Conservation (phyloP, 2,888 invertebrate species). For the Heliconius sara region DNA sequence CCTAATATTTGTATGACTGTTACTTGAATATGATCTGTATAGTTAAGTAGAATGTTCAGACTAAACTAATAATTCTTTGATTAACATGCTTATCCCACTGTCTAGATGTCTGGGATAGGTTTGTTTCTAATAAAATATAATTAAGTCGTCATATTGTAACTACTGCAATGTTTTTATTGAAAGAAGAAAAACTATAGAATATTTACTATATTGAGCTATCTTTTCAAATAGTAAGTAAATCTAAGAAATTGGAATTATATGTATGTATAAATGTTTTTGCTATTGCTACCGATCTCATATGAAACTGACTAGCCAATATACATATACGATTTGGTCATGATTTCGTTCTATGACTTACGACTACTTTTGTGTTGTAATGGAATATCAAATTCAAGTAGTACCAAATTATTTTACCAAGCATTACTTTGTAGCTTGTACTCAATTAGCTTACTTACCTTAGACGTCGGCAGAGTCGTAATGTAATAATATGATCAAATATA, state of each 20-base stretch:
- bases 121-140: constrained; percentile 57
- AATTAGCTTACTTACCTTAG: constrained; percentile 55
- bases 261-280: constrained; percentile 39
- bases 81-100: constrained; percentile 77
- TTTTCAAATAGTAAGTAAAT: constrained; percentile 59
- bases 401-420: constrained; percentile 40
- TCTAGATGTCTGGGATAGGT: constrained; percentile 68
- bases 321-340: constrained; percentile 55
- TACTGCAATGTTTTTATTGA: constrained; percentile 59
- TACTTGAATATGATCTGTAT: constrained; percentile 33
- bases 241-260: constrained; percentile 47
- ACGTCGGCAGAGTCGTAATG: constrained; percentile 63
- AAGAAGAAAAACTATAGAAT: constrained; percentile 62
- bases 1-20: constrained; percentile 39
- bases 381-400: constrained; percentile 66
- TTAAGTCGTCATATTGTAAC: constrained; percentile 59
- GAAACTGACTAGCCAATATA: constrained; percentile 47
- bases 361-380: constrained; percentile 79
- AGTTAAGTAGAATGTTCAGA: constrained; percentile 52
- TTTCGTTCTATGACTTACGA: constrained; percentile 60
- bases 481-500: constrained; percentile 53
- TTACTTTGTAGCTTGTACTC: constrained; percentile 43
- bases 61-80: constrained; percentile 60
- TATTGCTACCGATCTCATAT: constrained; percentile 55
- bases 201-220: constrained; percentile 50